Evolutionary conservation across 2,888 invertebrate species (phyloP).

Genomic region (Sialis lutaria): DNA sequence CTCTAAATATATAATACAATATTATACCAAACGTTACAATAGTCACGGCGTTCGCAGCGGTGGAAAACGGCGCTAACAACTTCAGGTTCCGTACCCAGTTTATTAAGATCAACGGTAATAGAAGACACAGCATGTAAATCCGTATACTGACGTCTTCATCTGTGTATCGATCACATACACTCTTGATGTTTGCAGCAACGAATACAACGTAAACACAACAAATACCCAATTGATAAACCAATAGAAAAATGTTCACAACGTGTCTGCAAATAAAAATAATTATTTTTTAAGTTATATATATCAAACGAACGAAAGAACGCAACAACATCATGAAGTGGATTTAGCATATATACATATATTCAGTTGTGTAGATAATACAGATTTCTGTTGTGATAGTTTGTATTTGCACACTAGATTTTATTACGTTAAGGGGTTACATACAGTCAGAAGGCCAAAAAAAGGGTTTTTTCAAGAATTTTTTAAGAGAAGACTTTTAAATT

Average conservation of each 20-base stretch:
- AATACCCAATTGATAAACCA: conserved; percentile 87
- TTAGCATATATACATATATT: too few relatives aligned
- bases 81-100: conserved; percentile 62
- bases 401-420: too few relatives aligned
- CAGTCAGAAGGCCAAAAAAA: too few relatives aligned
- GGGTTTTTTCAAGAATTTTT: too few relatives aligned
- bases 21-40: conserved; percentile 59
- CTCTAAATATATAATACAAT: conserved; percentile 49
- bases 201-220: conserved; percentile 95
- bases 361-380: too few relatives aligned
- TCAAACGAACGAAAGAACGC: too few relatives aligned
- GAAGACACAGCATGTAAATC: conserved; percentile 52
- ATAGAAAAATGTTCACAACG: conserved; percentile 51
- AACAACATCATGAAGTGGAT: too few relatives aligned
- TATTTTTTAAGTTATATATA: neutral
- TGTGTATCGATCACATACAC: conserved; percentile 37
- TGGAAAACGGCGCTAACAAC: conserved; percentile 66
- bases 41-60: conserved; percentile 64
- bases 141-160: conserved; percentile 33
- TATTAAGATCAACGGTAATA: conserved; percentile 51
- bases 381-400: too few relatives aligned
- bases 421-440: too few relatives aligned
- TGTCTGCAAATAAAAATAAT: conserved; percentile 28
- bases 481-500: too few relatives aligned
- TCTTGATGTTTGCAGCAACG: conserved; percentile 70